Evolutionary conservation across 2,888 invertebrate genomes (phyloP).

Genomic region (Chymomyza caudatula): DNA sequence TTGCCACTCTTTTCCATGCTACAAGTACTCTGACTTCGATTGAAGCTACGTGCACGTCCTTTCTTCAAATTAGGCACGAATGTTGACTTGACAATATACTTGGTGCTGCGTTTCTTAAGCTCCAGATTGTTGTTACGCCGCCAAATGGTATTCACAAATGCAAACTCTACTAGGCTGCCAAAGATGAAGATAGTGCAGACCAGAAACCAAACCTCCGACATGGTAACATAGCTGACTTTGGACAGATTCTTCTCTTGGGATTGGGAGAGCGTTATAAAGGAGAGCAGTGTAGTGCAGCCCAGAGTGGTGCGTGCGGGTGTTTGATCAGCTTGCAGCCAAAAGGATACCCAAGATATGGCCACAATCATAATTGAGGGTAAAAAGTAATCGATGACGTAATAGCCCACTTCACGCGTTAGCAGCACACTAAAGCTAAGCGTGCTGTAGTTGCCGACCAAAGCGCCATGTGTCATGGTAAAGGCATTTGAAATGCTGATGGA

Average conservation of each 20-base stretch:
- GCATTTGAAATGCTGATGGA: slow-evolving; percentile 83
- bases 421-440: slow-evolving; percentile 87
- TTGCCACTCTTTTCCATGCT: slow-evolving; percentile 72
- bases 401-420: slow-evolving; percentile 88
- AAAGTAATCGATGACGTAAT: slow-evolving; percentile 92
- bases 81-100: slow-evolving; percentile 90
- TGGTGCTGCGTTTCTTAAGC: slow-evolving; percentile 82
- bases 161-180: slow-evolving; percentile 90
- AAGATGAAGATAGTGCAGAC: slow-evolving; percentile 91
- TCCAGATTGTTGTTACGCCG: slow-evolving; percentile 82
- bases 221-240: slow-evolving; percentile 92
- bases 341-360: slow-evolving; percentile 92
- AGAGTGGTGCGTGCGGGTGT: slow-evolving; percentile 89
- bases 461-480: slow-evolving; percentile 83
- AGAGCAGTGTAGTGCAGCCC: slow-evolving; percentile 90
- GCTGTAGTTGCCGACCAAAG: slow-evolving; percentile 90
- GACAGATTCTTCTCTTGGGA: slow-evolving; percentile 89
- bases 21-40: slow-evolving; percentile 78
- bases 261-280: slow-evolving; percentile 92
- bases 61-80: slow-evolving; percentile 88
- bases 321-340: slow-evolving; percentile 92
- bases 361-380: slow-evolving; percentile 92
- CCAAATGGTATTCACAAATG: slow-evolving; percentile 93
- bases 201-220: slow-evolving; percentile 93
- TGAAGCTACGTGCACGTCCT: slow-evolving; percentile 80